phyloP scores from a whole-genome alignment of 1,140 invertebrate genomes.

The Lucilia sericata region DNA sequence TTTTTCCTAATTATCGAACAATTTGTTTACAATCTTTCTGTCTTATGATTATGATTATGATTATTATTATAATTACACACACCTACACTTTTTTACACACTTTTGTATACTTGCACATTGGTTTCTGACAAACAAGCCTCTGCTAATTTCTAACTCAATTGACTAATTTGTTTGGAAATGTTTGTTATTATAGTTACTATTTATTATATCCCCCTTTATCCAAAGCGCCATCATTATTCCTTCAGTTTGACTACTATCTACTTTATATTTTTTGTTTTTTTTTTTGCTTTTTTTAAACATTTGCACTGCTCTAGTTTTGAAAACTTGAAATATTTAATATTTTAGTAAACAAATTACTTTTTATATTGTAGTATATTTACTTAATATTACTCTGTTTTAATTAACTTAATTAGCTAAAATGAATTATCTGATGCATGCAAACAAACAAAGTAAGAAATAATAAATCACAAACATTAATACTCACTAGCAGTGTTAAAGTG shows the following conservation, averaged over 20 bases:
- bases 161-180: slow-evolving; percentile 5
- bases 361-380: background rate
- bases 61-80: background rate
- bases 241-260: slow-evolving; percentile 1
- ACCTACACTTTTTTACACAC: slow-evolving; percentile 13
- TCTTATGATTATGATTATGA: background rate
- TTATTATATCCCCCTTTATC: background rate
- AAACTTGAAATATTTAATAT: background rate
- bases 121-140: slow-evolving; percentile 16
- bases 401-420: background rate
- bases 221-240: background rate
- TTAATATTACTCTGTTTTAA: background rate
- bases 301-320: slow-evolving; percentile 10
- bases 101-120: slow-evolving; percentile 22
- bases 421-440: slow-evolving; percentile 4
- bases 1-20: slow-evolving; percentile 1
- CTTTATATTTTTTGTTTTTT: background rate
- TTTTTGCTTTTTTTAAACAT: background rate
- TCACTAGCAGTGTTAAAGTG: no score
- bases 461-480: no score
- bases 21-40: slow-evolving; percentile 17
- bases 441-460: no score
- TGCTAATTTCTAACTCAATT: slow-evolving; percentile 20
- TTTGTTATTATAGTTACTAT: background rate
- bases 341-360: background rate